These are phyloP conservation scores for Hydractinia symbiolongicarpus DNA, from an alignment of 30 jellyfish, hydroid and myxozoan genomes.

Conservation along the genomic window DNA sequence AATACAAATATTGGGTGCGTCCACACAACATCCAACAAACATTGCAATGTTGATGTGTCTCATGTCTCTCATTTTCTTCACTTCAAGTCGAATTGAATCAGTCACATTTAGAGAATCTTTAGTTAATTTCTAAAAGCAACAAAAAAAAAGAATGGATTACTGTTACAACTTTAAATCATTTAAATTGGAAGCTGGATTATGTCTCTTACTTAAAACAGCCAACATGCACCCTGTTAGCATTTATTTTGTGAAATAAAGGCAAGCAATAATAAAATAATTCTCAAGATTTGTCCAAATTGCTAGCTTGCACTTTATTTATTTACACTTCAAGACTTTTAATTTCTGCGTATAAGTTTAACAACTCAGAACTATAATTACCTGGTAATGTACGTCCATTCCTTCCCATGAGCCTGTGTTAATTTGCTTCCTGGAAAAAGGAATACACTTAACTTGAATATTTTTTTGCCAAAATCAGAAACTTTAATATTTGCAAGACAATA, in stretches of 20 bases:
- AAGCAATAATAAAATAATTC: too few species aligned
- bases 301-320: too few species aligned
- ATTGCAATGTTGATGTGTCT: slow-evolving; percentile 46
- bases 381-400: slow-evolving; percentile 73
- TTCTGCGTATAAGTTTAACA: too few species aligned
- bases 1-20: slow-evolving; percentile 74
- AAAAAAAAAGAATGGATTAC: neutral
- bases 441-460: neutral
- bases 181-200: too few species aligned
- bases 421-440: slow-evolving; percentile 3
- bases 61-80: slow-evolving; percentile 75
- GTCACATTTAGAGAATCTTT: slow-evolving; percentile 45
- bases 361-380: slow-evolving; percentile 23
- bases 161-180: neutral
- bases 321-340: too few species aligned
- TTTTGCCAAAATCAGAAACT: too few species aligned
- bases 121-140: slow-evolving; percentile 44
- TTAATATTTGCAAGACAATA: neutral
- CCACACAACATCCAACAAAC: slow-evolving; percentile 79
- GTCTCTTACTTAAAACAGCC: too few species aligned
- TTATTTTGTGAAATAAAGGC: too few species aligned
- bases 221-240: too few species aligned
- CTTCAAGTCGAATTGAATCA: slow-evolving; percentile 75
- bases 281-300: too few species aligned
- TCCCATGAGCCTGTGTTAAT: slow-evolving; percentile 78